phyloP scores from a whole-genome alignment of 2,797 vertebrate species.

The Crenuchus spilurus region DNA sequence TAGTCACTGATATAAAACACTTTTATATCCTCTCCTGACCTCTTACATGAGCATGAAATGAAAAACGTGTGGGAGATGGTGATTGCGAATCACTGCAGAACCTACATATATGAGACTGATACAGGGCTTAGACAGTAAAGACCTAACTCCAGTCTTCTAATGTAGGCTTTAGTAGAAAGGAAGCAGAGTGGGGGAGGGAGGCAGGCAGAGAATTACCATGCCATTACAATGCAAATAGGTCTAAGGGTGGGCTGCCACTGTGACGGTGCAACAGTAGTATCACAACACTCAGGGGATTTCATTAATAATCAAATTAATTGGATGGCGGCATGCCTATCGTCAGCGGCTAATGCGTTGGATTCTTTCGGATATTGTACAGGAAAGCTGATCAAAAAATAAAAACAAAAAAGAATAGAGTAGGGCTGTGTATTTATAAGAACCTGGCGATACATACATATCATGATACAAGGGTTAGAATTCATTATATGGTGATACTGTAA shows the following conservation, averaged over 20 bases:
- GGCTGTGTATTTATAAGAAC: too few relatives aligned
- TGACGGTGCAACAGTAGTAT: conserved; percentile 39
- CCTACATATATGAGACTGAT: not conserved
- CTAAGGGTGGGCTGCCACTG: conserved; percentile 20
- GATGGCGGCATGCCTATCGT: conserved; percentile 4
- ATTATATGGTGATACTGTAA: too few relatives aligned
- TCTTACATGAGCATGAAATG: not conserved
- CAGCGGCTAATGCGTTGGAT: not conserved
- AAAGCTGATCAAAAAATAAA: too few relatives aligned
- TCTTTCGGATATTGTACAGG: not conserved
- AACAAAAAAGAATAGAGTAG: too few relatives aligned
- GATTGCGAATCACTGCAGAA: not conserved
- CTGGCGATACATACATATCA: too few relatives aligned
- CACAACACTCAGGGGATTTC: conserved; percentile 26
- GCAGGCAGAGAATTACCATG: conserved; percentile 25
- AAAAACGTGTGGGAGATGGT: not conserved
- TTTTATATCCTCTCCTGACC: not conserved
- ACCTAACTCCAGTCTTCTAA: not conserved
- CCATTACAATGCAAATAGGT: conserved; percentile 47
- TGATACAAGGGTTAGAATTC: too few relatives aligned
- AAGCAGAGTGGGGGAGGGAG: not conserved
- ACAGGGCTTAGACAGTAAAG: not conserved
- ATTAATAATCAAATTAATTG: conserved; percentile 51
- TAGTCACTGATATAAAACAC: not conserved
- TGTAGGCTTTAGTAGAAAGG: conserved; percentile 25